phyloP scores from a whole-genome alignment of 2,797 vertebrate genomes.

The Scolopax bukidnonensis region DNA sequence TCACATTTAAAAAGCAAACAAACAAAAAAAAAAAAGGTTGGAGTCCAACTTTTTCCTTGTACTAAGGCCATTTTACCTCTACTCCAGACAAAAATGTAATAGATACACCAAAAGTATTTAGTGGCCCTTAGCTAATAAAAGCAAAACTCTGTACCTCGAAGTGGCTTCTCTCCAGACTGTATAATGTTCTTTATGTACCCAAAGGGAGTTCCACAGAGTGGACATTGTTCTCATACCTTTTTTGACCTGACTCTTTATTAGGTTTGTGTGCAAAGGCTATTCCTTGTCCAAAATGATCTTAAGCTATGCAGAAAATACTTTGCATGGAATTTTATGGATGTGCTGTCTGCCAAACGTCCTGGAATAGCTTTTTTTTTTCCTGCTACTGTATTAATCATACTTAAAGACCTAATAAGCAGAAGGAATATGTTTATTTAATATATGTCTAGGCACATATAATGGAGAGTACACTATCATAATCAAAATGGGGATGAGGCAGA shows the following conservation, averaged over 20 bases:
- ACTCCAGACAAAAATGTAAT: background rate
- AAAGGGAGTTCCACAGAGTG: slow-evolving; percentile 12
- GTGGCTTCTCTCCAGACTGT: background rate
- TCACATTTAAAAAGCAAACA: background rate
- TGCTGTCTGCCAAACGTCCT: slow-evolving; percentile 17
- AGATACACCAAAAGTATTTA: slow-evolving; percentile 3
- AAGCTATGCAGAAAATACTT: slow-evolving; percentile 20
- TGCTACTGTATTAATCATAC: background rate
- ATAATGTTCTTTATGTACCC: slow-evolving; percentile 39
- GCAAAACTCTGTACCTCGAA: background rate
- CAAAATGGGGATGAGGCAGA: background rate
- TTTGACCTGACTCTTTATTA: slow-evolving; percentile 51
- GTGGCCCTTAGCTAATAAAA: slow-evolving; percentile 32
- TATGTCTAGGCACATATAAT: background rate
- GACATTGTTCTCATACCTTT: slow-evolving; percentile 21
- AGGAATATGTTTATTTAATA: background rate
- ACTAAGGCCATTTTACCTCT: background rate
- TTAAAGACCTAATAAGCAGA: background rate
- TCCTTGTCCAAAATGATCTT: background rate
- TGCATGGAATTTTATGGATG: background rate
- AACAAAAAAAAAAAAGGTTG: background rate
- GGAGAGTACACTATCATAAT: background rate
- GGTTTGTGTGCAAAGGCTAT: background rate
- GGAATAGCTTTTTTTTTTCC: background rate
- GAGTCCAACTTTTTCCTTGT: slow-evolving; percentile 36